phyloP scores from a whole-genome alignment of 1,140 invertebrate genomes.

The Gyrodactylus salaris region DNA sequence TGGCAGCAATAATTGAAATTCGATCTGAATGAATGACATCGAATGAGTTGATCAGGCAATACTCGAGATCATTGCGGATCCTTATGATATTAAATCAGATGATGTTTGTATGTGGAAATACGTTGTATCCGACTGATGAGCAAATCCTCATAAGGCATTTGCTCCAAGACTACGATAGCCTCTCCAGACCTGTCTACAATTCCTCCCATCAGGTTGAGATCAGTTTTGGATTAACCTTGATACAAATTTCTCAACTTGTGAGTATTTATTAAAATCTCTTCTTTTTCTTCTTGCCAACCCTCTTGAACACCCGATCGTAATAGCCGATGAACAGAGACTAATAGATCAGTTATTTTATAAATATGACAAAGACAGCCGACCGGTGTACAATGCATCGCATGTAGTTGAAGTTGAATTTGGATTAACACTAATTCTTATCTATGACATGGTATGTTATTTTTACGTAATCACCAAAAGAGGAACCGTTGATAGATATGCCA shows the following conservation, averaged over 20 bases:
- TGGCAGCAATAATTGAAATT: too few species aligned
- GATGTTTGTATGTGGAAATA: too few species aligned
- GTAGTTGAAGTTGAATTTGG: slow-evolving; percentile 77
- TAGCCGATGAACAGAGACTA: slow-evolving; percentile 56
- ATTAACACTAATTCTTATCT: slow-evolving; percentile 89
- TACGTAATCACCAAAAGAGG: too few species aligned
- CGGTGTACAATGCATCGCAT: slow-evolving; percentile 80
- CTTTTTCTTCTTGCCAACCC: neutral
- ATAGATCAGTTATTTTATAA: slow-evolving; percentile 57
- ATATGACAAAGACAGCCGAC: slow-evolving; percentile 80
- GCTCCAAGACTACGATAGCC: slow-evolving; percentile 65
- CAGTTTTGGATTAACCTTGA: slow-evolving; percentile 79
- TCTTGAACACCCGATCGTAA: neutral
- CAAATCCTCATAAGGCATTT: slow-evolving; percentile 62
- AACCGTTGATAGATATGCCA: too few species aligned
- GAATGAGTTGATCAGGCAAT: too few species aligned
- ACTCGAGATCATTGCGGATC: too few species aligned
- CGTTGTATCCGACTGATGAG: slow-evolving; percentile 60
- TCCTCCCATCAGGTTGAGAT: slow-evolving; percentile 74
- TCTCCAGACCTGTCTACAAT: slow-evolving; percentile 80
- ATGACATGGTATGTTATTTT: slow-evolving; percentile 69
- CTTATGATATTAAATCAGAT: too few species aligned
- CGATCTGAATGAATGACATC: too few species aligned
- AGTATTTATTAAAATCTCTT: slow-evolving; percentile 19
- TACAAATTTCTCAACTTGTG: slow-evolving; percentile 99